Base-by-base conservation (phyloP, 2,113 vertebrate species). In the Prolemur simus region DNA sequence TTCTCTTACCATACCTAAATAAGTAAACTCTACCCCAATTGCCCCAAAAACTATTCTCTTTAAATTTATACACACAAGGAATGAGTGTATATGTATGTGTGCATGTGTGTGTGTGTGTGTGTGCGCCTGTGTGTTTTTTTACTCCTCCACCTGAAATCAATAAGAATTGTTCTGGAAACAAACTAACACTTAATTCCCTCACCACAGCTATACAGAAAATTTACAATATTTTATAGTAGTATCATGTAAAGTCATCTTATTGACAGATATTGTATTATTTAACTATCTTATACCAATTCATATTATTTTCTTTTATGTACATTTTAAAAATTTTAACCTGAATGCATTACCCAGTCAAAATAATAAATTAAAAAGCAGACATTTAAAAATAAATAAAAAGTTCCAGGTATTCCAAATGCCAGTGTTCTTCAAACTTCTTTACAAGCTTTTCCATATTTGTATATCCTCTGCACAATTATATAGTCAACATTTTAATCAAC, bases 211-310 rank as follows among this genome's bases (percentile, higher is more conserved):
- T 73, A 52, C 2, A 66, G 58, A 7, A 85, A 39, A 66, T 52
- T 80, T 56, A 58, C 49, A 78, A 66, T 6, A 83, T 83, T 81
- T 68, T 80, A 66, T 3, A 47, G 21, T 45, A 34, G 0, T 64
- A 45, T 60, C 37, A 52, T 80, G 37, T 60, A 86, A 68, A 86
- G 64, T 52, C n/a, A 93, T 45, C 32, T 37, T 52, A n/a, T 63
- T 54, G 9, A 8, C 49, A 93, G 39, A n/a, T 54, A 81, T 25
- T 66, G 21, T 8, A 77, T 34, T 34, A 92, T 56, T 92, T 92
- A 80, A 81, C 52, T 95, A 60, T 95, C 80, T 85, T 34, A 86
- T 15, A 83, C 60, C n/a, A 81, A 92, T 34, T 89, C 17, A 42
- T 68, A 32, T 25, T 96, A 49, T 21, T 85, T 84, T 84, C 2